Base-by-base conservation (phyloP, 2,113 vertebrate genomes). In the Chauna torquata region DNA sequence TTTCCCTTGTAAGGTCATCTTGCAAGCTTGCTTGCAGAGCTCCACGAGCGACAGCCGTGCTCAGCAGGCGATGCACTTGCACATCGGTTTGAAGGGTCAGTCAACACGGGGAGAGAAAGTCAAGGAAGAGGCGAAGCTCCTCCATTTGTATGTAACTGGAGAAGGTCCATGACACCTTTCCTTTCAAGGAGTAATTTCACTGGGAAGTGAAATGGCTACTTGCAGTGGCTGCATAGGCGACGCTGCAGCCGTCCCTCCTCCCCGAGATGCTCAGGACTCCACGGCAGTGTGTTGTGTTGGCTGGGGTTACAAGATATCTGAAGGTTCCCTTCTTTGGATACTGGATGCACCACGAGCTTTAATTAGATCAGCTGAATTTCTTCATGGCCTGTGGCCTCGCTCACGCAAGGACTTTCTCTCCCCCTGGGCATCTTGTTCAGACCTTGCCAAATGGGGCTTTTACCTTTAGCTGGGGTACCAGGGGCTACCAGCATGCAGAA, bases 141-240 rank as follows among this genome's bases (percentile, higher is more conserved):
- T 72, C 45, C 8, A 1, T 66, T 24, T 2, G 0, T 34, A 22
- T 0, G 1, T 78, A 18, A 38, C 0, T 8, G 74, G n/a, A 76
- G 58, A 89, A 88, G 12, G 58, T 87, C 44, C 19, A 16, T 0
- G 3, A 3, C 27, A 28, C 16, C 54, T 89, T 83, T 79, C 16
- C 38, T 94, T 81, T 61, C 8, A 12, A 72, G 57, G 16, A 82
- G 11, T 45, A n/a, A 24, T 79, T 86, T 84, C 58, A 38, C 27
- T 3, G 1, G 50, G 72, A 89, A 76, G 24, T 84, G 44, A 70
- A 94, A 50, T 49, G 42, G 27, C 32, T 94, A 36, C 66, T 40
- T 87, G 65, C 75, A 69, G 62, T 54, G 20, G 24, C 11, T 79
- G 62, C 72, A 32, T 25, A 38, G 88, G 25, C 10, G 30, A 57